Base-by-base conservation (phyloP, 2,888 invertebrate species). In the Oxytorus armatus region DNA sequence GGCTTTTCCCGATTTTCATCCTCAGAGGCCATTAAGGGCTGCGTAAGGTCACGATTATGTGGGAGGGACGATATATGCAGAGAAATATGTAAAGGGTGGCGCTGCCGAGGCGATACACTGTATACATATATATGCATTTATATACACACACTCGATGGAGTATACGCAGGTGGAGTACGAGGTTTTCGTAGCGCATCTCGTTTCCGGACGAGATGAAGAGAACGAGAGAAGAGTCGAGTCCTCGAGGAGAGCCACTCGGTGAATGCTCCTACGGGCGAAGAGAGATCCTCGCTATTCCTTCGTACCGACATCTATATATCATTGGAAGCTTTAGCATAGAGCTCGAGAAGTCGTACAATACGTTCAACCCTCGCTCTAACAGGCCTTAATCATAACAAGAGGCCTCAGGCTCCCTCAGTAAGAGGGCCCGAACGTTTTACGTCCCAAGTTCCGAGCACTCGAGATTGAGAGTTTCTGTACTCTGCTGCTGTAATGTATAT, bases 381-480 rank as follows among this genome's bases (percentile, higher is more conserved):
- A 86, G 86, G 87, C 86, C 88, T 89, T 89, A 89, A 89, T 89
- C 88, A 87, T 86, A 83, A 87, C 87, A 86, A 88, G 89, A 85
- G 85, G 82, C 82, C 68, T 69, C 42, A 57, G 42, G 59, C 42
- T 68, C 39, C 23, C 63, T 42, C 55, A 36, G 16, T 65, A 36
- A 4, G 36, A 44, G 73, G 65, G 63, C 61, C 55, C 76, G 75
- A 86, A 84, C 86, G 85, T 86, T 88, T 88, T 88, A 82, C 86
- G 81, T 87, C 80, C 78, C 44, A 65, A 55, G 55, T 49, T 51
- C 61, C 55, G 16, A 65, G 33, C 18, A 47, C 53, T 65, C 44
- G 66, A 57, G 55, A 23, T 33, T 14, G 21, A 14, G 36, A 53
- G 39, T 14, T 70, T 21, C 29, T 36, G 47, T 33, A 8, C 57